Percentiles rank a stretch among this genome's conserved stretches.
These are phyloP conservation scores for Hylaeus volcanicus DNA, from an alignment of 1,140 invertebrate genomes.

Conservation along the genomic window DNA sequence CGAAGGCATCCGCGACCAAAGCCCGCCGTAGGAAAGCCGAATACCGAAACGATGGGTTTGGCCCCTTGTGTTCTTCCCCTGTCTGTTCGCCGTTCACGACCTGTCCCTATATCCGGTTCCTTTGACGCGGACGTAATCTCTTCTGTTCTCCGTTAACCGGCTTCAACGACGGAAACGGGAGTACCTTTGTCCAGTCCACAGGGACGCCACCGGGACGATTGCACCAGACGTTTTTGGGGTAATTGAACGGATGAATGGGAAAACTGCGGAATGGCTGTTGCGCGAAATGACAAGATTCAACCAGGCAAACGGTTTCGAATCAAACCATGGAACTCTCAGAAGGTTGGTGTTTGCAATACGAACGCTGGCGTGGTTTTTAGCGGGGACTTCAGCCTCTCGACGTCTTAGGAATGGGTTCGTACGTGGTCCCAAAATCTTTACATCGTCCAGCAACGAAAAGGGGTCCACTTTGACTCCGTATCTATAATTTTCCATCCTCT, in stretches of 20 bases:
- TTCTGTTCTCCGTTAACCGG: slow-evolving; percentile 15
- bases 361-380: too few species aligned
- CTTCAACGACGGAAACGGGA: background rate
- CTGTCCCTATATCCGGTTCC: slow-evolving; percentile 56
- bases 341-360: too few species aligned
- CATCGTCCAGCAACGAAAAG: too few species aligned
- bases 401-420: too few species aligned
- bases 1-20: slow-evolving; percentile 53
- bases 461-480: too few species aligned
- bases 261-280: background rate
- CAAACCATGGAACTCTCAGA: too few species aligned
- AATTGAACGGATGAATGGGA: slow-evolving; percentile 8
- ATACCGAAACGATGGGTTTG: slow-evolving; percentile 42
- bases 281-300: too few species aligned
- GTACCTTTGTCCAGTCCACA: background rate
- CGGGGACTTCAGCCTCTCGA: too few species aligned
- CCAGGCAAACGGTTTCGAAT: too few species aligned
- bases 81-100: slow-evolving; percentile 45
- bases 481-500: too few species aligned
- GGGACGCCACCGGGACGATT: background rate
- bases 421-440: too few species aligned
- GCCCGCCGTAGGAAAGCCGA: slow-evolving; percentile 56
- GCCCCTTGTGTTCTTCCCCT: slow-evolving; percentile 17
- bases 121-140: slow-evolving; percentile 56
- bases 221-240: background rate